Evolutionary conservation across 2,797 vertebrate species (phyloP).

Genomic region (Phrynocephalus vlangalii): DNA sequence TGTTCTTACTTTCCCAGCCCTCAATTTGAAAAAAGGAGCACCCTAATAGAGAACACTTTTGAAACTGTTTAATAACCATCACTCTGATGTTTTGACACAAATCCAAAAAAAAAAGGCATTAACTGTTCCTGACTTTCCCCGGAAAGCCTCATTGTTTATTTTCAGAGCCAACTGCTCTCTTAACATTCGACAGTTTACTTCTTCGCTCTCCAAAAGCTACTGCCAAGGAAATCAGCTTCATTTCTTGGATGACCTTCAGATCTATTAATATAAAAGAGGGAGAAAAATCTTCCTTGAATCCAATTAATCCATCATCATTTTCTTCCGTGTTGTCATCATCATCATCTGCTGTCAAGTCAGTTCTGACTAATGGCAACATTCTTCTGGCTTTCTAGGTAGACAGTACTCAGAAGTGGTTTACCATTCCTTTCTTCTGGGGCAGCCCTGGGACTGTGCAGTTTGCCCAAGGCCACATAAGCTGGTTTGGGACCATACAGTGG

Average conservation of each 20-base stretch:
- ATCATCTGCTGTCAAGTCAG: no score
- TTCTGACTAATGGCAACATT: no score
- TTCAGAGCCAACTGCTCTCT: neutral
- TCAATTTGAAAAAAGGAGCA: neutral
- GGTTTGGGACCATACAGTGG: no score
- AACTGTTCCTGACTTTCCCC: neutral
- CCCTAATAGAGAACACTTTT: neutral
- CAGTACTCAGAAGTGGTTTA: no score
- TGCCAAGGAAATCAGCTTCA: neutral
- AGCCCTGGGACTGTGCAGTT: no score
- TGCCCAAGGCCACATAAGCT: no score
- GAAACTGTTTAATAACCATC: neutral
- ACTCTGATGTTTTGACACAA: no score
- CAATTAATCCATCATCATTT: no score
- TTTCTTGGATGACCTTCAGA: neutral
- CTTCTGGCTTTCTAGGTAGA: no score
- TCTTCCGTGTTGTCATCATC: no score
- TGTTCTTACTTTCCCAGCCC: no score
- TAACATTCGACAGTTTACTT: neutral
- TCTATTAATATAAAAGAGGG: neutral
- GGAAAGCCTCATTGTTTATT: neutral
- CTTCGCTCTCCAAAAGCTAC: neutral
- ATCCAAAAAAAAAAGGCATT: neutral
- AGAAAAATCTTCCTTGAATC: neutral
- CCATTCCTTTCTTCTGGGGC: no score